These are phyloP conservation scores for Perccottus glenii DNA, from an alignment of 2,113 vertebrate species.

Conservation along the genomic window DNA sequence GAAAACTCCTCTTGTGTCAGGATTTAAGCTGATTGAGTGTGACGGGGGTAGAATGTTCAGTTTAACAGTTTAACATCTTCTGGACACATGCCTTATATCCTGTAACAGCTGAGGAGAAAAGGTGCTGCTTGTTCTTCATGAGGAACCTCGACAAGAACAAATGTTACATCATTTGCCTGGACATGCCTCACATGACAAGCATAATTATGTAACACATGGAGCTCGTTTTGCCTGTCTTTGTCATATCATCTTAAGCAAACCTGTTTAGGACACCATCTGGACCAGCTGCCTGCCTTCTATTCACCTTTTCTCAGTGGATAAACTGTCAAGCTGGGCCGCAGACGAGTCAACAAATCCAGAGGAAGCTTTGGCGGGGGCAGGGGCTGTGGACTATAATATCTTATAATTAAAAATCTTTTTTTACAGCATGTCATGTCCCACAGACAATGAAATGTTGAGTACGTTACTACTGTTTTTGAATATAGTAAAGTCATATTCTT, in stretches of 20 bases:
- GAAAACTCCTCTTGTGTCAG: too few relatives aligned
- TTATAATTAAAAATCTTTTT: background rate
- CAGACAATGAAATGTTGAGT: background rate
- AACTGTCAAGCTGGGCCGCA: constrained; percentile 35
- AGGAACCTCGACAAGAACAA: background rate
- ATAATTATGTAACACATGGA: background rate
- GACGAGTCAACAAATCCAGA: constrained; percentile 43
- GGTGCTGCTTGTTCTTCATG: background rate
- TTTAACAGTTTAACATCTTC: too few relatives aligned
- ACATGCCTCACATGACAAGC: constrained; percentile 6
- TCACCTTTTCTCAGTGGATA: constrained; percentile 20
- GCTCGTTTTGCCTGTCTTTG: constrained; percentile 10
- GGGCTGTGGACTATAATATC: constrained; percentile 19
- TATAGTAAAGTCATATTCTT: too few relatives aligned
- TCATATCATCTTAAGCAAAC: constrained; percentile 23
- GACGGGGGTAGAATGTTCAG: too few relatives aligned
- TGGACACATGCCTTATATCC: too few relatives aligned
- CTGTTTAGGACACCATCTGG: constrained; percentile 39
- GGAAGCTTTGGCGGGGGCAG: constrained; percentile 15
- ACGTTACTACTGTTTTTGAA: too few relatives aligned
- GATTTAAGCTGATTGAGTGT: too few relatives aligned
- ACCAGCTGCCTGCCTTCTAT: constrained; percentile 28
- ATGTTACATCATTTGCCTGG: background rate
- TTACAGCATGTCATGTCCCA: background rate
- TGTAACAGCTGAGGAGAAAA: background rate